Conservation (phyloP, 2,797 vertebrate genomes). For the Poeciliopsis gracilis region DNA sequence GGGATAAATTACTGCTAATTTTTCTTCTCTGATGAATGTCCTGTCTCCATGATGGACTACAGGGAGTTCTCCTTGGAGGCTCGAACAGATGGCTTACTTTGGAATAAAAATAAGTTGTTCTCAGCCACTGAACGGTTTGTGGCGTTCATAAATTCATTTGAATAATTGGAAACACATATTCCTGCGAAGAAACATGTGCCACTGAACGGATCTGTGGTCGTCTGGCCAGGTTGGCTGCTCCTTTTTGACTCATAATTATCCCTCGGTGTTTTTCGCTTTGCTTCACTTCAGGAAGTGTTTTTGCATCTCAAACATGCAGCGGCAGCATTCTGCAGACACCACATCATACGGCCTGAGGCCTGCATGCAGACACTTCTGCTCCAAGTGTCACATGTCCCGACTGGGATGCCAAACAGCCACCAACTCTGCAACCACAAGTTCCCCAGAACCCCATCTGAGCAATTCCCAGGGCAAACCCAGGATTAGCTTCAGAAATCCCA, state of each 20-base stretch:
- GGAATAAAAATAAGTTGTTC: background rate
- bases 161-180: constrained; percentile 43
- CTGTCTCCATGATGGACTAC: constrained; percentile 17
- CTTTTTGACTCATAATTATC: constrained; percentile 43
- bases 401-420: constrained; percentile 21
- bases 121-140: constrained; percentile 12
- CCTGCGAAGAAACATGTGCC: constrained; percentile 19
- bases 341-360: constrained; percentile 63
- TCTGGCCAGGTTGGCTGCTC: constrained; percentile 42
- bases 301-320: constrained; percentile 5
- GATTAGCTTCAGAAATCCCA: background rate
- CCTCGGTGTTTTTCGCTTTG: constrained; percentile 3
- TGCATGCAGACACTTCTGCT: constrained; percentile 33
- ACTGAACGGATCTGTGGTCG: constrained; percentile 39
- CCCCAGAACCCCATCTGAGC: background rate
- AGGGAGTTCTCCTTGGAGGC: constrained; percentile 13
- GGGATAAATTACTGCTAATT: constrained; percentile 15
- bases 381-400: constrained; percentile 35
- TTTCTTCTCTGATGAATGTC: constrained; percentile 17
- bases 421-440: background rate
- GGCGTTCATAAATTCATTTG: constrained; percentile 12
- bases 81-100: constrained; percentile 13
- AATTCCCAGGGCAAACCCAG: background rate
- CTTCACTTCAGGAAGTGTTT: constrained; percentile 47
- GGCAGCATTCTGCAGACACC: constrained; percentile 35